phyloP scores from a whole-genome alignment of 2,113 vertebrate species.

The Actenoides lindsayi region DNA sequence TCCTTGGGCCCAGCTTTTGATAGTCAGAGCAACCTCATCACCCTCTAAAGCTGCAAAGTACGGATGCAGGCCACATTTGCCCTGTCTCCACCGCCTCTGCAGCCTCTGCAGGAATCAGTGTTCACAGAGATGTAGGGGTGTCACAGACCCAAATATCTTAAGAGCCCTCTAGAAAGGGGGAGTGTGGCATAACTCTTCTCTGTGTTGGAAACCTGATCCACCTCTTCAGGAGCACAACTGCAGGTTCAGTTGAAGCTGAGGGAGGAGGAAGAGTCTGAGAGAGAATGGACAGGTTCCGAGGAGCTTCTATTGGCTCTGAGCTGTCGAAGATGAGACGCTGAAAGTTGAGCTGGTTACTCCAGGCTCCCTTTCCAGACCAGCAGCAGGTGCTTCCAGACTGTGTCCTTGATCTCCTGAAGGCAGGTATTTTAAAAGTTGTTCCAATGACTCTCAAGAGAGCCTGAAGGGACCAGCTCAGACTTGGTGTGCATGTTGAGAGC shows the following conservation, averaged over 20 bases:
- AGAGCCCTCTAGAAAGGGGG: neutral
- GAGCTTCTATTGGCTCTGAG: neutral
- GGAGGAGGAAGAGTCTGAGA: neutral
- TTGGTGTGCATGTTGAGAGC: neutral
- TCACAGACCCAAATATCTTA: neutral
- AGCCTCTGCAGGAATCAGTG: neutral
- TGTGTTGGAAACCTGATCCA: neutral
- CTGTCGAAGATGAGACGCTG: neutral
- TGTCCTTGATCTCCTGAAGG: neutral
- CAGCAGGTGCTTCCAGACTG: neutral
- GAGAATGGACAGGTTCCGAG: too few relatives aligned
- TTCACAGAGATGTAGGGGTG: neutral
- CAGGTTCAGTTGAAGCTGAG: neutral
- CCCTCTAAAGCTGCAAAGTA: neutral
- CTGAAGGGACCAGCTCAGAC: neutral
- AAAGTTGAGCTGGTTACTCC: neutral
- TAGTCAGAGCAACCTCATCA: neutral
- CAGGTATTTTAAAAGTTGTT: neutral
- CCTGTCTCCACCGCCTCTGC: neutral
- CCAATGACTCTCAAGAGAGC: neutral
- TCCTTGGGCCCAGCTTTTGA: neutral
- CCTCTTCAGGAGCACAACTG: neutral
- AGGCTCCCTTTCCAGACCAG: neutral
- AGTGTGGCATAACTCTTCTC: fast-evolving
- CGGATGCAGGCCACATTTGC: neutral